Evolutionary conservation across 2,113 vertebrate genomes (phyloP).

Genomic region (Capreolus pygargus): DNA sequence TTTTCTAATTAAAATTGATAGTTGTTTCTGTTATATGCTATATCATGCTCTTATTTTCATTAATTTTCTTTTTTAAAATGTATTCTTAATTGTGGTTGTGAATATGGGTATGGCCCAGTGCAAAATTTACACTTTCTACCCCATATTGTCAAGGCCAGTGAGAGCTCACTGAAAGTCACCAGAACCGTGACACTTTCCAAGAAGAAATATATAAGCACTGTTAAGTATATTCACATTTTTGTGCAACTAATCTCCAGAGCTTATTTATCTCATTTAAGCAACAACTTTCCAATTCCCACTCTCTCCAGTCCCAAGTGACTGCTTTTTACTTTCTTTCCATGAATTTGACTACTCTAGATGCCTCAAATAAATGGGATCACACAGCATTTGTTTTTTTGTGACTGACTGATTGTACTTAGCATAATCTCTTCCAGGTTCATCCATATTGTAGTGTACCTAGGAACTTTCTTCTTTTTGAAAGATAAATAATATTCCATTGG

Average conservation of each 20-base stretch:
- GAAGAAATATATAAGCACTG: neutral
- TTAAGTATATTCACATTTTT: neutral
- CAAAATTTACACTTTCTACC: neutral
- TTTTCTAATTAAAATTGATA: neutral
- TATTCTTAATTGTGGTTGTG: neutral
- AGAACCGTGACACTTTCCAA: neutral
- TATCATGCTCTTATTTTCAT: neutral
- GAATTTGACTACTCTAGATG: neutral
- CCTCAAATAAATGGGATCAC: neutral
- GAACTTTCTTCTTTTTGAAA: neutral
- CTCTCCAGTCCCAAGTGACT: neutral
- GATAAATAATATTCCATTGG: neutral
- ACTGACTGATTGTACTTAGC: neutral
- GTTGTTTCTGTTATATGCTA: neutral
- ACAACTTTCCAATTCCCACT: neutral
- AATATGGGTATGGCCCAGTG: rapidly evolving
- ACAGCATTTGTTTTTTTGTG: neutral
- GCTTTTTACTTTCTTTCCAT: neutral
- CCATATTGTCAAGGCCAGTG: rapidly evolving
- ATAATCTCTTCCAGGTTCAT: neutral
- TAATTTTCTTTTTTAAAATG: neutral
- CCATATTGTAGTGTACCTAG: neutral
- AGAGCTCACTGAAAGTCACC: rapidly evolving
- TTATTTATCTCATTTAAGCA: neutral
- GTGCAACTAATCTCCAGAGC: neutral